Percentiles rank a stretch among this genome's conserved stretches.
These are phyloP conservation scores for Amaurobius ferox DNA, from an alignment of 2,888 invertebrate species.

Conservation along the genomic window DNA sequence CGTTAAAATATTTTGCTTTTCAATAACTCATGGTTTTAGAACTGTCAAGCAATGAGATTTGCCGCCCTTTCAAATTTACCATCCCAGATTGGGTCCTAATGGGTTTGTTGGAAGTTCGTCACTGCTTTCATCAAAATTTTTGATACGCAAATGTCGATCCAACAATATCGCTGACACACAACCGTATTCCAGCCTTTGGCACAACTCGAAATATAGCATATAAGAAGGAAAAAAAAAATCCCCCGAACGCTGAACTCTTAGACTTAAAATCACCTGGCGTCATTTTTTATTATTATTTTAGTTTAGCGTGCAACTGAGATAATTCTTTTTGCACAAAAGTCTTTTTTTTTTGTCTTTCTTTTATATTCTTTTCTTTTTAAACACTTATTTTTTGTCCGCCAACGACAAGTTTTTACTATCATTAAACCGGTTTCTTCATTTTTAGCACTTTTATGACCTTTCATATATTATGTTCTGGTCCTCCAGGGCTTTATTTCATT, in stretches of 20 bases:
- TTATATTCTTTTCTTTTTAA: slow-evolving; percentile 46
- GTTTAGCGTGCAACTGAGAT: slow-evolving; percentile 55
- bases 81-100: too few species aligned
- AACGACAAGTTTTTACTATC: slow-evolving; percentile 66
- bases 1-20: too few species aligned
- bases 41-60: too few species aligned
- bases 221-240: slow-evolving; percentile 12
- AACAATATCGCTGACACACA: too few species aligned
- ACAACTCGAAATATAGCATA: too few species aligned
- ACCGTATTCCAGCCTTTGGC: too few species aligned
- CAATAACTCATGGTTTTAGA: too few species aligned
- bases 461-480: slow-evolving; percentile 56
- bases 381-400: slow-evolving; percentile 48
- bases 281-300: slow-evolving; percentile 42
- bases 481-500: background rate
- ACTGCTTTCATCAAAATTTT: too few species aligned
- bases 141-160: too few species aligned
- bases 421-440: slow-evolving; percentile 69
- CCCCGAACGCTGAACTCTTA: slow-evolving; percentile 47
- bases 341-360: slow-evolving; percentile 37
- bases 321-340: slow-evolving; percentile 63
- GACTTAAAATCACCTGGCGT: slow-evolving; percentile 53
- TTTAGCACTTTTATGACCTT: slow-evolving; percentile 68
- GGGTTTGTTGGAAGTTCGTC: too few species aligned
- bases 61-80: too few species aligned